Conservation (phyloP, 2,888 invertebrate genomes). For the Drosophila meridiana region DNA sequence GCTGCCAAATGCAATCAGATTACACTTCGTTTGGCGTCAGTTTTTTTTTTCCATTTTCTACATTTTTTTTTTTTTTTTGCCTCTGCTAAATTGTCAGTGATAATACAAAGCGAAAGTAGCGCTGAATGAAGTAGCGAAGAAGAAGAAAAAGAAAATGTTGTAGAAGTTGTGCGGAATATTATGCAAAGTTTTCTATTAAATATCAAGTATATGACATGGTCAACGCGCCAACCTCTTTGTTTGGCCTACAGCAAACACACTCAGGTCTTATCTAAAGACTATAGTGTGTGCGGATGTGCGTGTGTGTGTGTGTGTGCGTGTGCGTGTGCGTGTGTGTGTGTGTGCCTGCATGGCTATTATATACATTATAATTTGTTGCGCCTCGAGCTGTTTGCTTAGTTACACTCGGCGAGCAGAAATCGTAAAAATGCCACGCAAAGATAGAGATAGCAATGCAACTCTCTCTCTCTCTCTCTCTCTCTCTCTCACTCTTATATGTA, state of each 20-base stretch:
- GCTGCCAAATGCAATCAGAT: conserved; percentile 80
- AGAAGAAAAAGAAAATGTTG: neutral
- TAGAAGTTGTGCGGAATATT: conserved; percentile 44
- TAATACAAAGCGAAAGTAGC: conserved; percentile 67
- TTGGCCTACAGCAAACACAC: conserved; percentile 41
- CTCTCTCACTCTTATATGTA: conserved; percentile 14
- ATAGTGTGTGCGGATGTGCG: conserved; percentile 18
- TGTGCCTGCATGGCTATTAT: conserved; percentile 55
- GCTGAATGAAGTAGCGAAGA: conserved; percentile 28
- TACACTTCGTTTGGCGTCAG: conserved; percentile 68
- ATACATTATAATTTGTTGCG: conserved; percentile 76
- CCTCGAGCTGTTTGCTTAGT: conserved; percentile 71
- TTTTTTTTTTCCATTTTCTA: conserved; percentile 19
- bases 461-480: neutral
- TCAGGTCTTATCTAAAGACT: conserved; percentile 48
- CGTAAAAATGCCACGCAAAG: conserved; percentile 67
- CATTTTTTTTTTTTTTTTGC: neutral
- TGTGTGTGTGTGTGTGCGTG: conserved; percentile 2
- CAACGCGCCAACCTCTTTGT: conserved; percentile 42
- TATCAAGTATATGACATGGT: conserved; percentile 67
- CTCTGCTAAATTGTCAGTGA: conserved; percentile 69
- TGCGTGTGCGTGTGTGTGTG: conserved; percentile 11
- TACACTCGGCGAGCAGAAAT: conserved; percentile 58
- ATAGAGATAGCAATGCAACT: conserved; percentile 11
- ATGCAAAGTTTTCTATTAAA: conserved; percentile 70